Evolutionary conservation across 2,797 vertebrate species (phyloP).

Genomic region (Sebastolobus alascanus): DNA sequence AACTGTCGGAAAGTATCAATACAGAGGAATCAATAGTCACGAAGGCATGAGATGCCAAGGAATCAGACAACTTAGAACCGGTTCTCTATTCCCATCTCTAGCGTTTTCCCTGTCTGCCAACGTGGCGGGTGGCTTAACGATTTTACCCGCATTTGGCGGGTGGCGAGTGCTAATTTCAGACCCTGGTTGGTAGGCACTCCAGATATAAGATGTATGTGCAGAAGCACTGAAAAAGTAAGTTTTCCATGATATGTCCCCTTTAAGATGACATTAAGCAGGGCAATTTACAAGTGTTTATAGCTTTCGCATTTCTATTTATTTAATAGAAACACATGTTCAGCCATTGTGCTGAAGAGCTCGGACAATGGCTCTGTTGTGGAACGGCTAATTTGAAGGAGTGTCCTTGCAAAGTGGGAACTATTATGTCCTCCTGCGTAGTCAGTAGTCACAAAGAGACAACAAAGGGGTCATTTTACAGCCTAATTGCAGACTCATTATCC

Average conservation of each 20-base stretch:
- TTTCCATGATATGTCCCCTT: not conserved
- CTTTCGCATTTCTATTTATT: not conserved
- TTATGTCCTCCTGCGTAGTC: slow-evolving; percentile 47
- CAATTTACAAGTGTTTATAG: not conserved
- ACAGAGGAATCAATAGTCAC: too few species aligned
- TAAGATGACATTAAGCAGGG: not conserved
- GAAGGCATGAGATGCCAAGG: too few species aligned
- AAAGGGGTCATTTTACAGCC: slow-evolving; percentile 64
- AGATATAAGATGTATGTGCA: not conserved
- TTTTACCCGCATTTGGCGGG: too few species aligned
- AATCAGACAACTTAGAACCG: too few species aligned
- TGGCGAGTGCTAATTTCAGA: not conserved
- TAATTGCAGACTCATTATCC: slow-evolving; percentile 64
- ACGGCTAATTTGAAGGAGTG: slow-evolving; percentile 29
- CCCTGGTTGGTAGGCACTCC: not conserved
- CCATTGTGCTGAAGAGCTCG: not conserved
- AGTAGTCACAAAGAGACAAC: slow-evolving; percentile 52
- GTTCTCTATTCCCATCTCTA: too few species aligned
- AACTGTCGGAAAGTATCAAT: too few species aligned
- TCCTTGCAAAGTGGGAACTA: slow-evolving; percentile 49
- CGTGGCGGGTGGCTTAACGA: too few species aligned
- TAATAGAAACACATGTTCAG: not conserved
- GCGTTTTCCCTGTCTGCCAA: too few species aligned
- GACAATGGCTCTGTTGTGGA: slow-evolving; percentile 5
- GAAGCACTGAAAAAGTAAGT: not conserved